Evolutionary conservation across 1,140 invertebrate species (phyloP), one percentile per base, ranked within the genome.

Genomic region (Trichonephila inaurata): DNA sequence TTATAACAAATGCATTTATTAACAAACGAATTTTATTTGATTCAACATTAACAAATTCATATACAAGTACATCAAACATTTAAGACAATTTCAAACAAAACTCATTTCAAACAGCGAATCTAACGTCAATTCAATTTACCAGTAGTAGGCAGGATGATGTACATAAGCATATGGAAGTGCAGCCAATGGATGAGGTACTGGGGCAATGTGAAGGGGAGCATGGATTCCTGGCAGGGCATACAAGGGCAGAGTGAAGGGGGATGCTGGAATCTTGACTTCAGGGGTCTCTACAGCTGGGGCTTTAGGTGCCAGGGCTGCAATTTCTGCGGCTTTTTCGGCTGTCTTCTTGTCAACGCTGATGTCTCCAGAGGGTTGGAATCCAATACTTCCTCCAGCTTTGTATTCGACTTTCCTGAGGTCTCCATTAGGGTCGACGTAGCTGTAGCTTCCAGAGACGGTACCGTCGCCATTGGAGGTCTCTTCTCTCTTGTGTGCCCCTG

Each of bases 361-460:
- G 60, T 95, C 94, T 44, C 94, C 94, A 28, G 81, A 51, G 12
- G 94, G 69, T 33, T 91, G 89, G 86, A 89, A 95, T 21, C 94
- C 94, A 8, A 64, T 89, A 12, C 58, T 72, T 6, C 64, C 64
- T 64, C 94, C 94, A 21, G 94, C 91, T 72, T 89, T 92, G 82
- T 98, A 98, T 95, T 97, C 97, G 51, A 98, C 97, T 85, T 97
- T 96, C 96, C 98, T 98, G 83, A 98, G 97, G 95, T 98, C 97
- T 6, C 98, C 98, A 94, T 97, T 96, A 69, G 97, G 97, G 95
- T 98, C 98, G 60, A 98, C 96, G 95, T 97, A 98, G 92, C 98
- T 98, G 95, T 98, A 98, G 61, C 97, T 98, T 18, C 98, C 98
- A 95, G 98, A 98, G 72, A 98, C 97, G 95, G 98, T 97, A 40